Conservation (phyloP, 2,888 invertebrate species). For the Zele albiditarsus region DNA sequence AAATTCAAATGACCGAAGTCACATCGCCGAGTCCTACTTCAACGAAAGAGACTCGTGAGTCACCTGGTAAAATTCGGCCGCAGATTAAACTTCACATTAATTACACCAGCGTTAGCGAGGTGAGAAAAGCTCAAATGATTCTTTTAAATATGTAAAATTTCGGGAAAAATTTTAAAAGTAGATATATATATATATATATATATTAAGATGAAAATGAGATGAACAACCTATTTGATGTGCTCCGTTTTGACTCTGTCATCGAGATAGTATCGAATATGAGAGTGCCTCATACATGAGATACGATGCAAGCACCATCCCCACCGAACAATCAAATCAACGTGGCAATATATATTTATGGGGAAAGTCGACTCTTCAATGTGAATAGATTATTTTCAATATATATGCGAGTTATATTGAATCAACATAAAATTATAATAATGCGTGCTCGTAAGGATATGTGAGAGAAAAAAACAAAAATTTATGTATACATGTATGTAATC, state of each 20-base stretch:
- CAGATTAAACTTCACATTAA: conserved; percentile 70
- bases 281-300: conserved; percentile 16
- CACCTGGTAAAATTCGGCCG: conserved; percentile 69
- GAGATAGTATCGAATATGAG: conserved; percentile 38
- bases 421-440: conserved; percentile 14
- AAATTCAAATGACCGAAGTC: conserved; percentile 42
- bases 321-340: conserved; percentile 31
- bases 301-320: conserved; percentile 18
- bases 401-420: conserved; percentile 11
- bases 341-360: conserved; percentile 37
- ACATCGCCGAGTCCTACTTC: conserved; percentile 50
- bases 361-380: conserved; percentile 30
- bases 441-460: background rate
- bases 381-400: conserved; percentile 24
- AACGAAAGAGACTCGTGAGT: conserved; percentile 69
- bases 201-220: background rate
- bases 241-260: background rate
- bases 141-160: background rate
- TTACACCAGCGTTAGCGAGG: conserved; percentile 69
- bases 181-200: background rate
- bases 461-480: background rate
- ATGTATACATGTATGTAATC: background rate
- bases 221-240: background rate
- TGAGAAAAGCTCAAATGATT: conserved; percentile 55
- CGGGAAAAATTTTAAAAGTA: background rate